Evolutionary conservation across 2,113 vertebrate species (phyloP), one percentile per base, ranked within the genome.

Genomic region (Phocoena sinus): DNA sequence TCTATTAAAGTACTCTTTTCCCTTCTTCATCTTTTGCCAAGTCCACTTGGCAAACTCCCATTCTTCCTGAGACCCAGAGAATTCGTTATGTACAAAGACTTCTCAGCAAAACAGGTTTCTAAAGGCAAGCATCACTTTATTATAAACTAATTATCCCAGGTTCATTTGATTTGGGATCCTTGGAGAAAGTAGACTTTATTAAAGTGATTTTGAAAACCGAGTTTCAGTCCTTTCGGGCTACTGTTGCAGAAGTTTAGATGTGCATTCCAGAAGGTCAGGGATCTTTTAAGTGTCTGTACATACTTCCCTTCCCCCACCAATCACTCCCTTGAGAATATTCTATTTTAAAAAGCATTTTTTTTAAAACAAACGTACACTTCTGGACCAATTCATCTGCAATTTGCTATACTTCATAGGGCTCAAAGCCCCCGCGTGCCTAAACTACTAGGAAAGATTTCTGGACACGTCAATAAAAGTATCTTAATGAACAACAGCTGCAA

Each of bases 301-400:
- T 95, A 82, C 86, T 94, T 95, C 68, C 93, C 96, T 83, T 60
- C 95, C 94, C 87, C 95, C 81, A 97, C 73, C 92, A 88, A 80
- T 96, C 89, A 95, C 86, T 82, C 97, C 92, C 91, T 84, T 62
- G 97, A 94, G 97, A 97, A 97, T 95, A 97, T 80, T 97, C 97
- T 91, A 96, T 96, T 97, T 98, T 98, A 95, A 67, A 93, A 98
- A 97, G 94, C 68, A 50, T 97, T 97, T 98, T 97, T 97, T 91
- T 63, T 56, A 15, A 81, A 88, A 79, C 50, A 96, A 89, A 93
- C 94, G 68, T 97, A 95, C 79, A 96, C 91, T 97, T 93, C 91
- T 97, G 95, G 98, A 99, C 97, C 98, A 98, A 98, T 99, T 98
- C 97, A 98, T 99, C 98, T 98, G 93, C 96, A 99, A 98, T 99